Evolutionary conservation across 2,888 invertebrate species (phyloP), one percentile per base, ranked within the genome.

Genomic region (Cremastinae sp.): DNA sequence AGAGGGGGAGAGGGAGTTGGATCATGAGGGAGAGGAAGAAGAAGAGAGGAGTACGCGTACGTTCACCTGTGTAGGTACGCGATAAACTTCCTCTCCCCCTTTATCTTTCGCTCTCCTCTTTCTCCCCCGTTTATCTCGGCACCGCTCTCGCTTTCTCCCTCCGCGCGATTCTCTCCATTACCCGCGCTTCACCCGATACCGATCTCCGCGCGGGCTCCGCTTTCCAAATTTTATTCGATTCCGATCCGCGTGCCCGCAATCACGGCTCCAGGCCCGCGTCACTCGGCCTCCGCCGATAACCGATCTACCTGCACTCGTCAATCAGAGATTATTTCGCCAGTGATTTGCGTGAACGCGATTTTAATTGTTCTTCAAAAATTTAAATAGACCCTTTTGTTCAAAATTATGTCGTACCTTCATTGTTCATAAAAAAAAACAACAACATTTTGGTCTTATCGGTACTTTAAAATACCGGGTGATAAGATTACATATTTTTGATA

Each of bases 1-100:
- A 28, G 28, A 28, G 28, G 5, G 28, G 5, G 28, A 28, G 28
- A 28, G 28, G 5, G 28, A 28, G 28, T 28, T n/a, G n/a, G n/a
- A n/a, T 2, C 54, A 65, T 5, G 28, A 28, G 28, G 5, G 28
- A 28, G 28, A n/a, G n/a, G n/a, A n/a, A n/a, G n/a, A n/a, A n/a
- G 71, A 78, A 66, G 74, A 75, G 68, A 74, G 74, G 58, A 59
- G n/a, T n/a, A 69, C 72, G 62, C 73, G 79, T 80, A 81, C 84
- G 85, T 84, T 85, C 83, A 81, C 83, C 84, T 82, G 76, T 66
- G 71, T 45, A n/a, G n/a, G n/a, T n/a, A 68, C 75, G 72, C 85
- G 84, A 85, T 82, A 82, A 83, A 83, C 83, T 84, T 82, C 81
- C 66, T 43, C 66, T 82, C 75, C 54, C 65, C 70, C 65, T 76